Evolutionary conservation across 2,113 vertebrate species (phyloP), one percentile per base, ranked within the genome.

Genomic region (Polypterus bichir): DNA sequence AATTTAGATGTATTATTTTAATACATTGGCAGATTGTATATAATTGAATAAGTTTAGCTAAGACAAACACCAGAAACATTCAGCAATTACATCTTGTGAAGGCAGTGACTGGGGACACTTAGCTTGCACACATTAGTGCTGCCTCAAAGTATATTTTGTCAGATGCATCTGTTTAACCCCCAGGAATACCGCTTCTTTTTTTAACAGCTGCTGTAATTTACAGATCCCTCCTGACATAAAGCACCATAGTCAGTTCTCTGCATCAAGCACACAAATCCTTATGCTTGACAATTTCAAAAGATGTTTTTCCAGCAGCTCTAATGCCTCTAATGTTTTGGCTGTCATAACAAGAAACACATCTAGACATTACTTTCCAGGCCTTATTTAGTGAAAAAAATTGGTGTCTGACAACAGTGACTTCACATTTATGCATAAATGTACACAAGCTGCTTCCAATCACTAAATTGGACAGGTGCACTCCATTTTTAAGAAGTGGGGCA

Each of bases 261-360:
- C 74, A 73, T 82, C 79, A 79, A 71, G 78, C 68, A 74, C 72
- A 78, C 69, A 81, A 76, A 77, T 74, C 70, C 73, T 70, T 62
- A 55, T 69, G 71, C 70, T 67, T 64, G 56, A 52, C 55, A 52
- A 59, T 59, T 64, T 60, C 64, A 70, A 27, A 66, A 48, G 57
- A 75, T 65, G 61, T 47, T 62, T 69, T 65, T 69, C 62, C 64
- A 54, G 68, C 44, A 54, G 52, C 57, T 56, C 56, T 59, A 70
- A 74, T 68, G 64, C 67, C 63, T 74, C 66, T 27, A 27, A 4
- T 45, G 47, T 54, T 59, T 49, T 55, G 60, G 66, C 49, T 51
- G 62, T 44, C 44, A 7, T 65, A 56, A 61, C 63, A 59, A 56
- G 49, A 62, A 61, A 60, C 27, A 61, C 55, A 64, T 61, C 64